Conservation (phyloP, 2,888 invertebrate species). For the Lymantria monacha region DNA sequence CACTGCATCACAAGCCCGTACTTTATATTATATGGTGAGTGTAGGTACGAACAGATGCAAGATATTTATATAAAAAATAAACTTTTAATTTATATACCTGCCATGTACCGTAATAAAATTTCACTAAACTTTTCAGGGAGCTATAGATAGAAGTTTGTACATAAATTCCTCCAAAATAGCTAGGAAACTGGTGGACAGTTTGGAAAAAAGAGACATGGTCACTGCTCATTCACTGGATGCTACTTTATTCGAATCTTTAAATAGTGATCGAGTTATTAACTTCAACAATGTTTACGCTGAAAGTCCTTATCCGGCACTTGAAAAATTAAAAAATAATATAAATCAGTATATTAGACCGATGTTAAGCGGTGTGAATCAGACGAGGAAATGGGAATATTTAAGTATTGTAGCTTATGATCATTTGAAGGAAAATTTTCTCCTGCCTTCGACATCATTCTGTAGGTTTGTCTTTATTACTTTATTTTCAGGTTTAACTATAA, state of each 20-base stretch:
- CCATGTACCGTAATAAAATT: no score
- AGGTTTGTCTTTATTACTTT: slow-evolving; percentile 34
- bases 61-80: no score
- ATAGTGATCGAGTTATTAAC: slow-evolving; percentile 49
- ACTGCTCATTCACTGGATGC: slow-evolving; percentile 44
- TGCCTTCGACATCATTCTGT: slow-evolving; percentile 66
- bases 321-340: slow-evolving; percentile 44
- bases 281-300: slow-evolving; percentile 63
- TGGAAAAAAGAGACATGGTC: slow-evolving; percentile 47
- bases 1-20: slow-evolving; percentile 53
- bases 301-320: slow-evolving; percentile 51
- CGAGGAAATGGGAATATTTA: slow-evolving; percentile 54
- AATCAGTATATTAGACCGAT: slow-evolving; percentile 65
- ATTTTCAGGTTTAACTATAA: neutral
- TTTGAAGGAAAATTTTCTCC: slow-evolving; percentile 53
- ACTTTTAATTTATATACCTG: no score
- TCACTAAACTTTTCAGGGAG: slow-evolving; percentile 43
- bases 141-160: slow-evolving; percentile 57
- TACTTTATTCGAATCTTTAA: slow-evolving; percentile 44
- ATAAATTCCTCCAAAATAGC: slow-evolving; percentile 41
- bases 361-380: slow-evolving; percentile 57
- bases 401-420: slow-evolving; percentile 48
- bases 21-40: slow-evolving; percentile 60
- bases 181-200: slow-evolving; percentile 43
- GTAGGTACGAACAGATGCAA: neutral